Conservation (phyloP, 2,113 vertebrate species). For the Theristicus caerulescens region DNA sequence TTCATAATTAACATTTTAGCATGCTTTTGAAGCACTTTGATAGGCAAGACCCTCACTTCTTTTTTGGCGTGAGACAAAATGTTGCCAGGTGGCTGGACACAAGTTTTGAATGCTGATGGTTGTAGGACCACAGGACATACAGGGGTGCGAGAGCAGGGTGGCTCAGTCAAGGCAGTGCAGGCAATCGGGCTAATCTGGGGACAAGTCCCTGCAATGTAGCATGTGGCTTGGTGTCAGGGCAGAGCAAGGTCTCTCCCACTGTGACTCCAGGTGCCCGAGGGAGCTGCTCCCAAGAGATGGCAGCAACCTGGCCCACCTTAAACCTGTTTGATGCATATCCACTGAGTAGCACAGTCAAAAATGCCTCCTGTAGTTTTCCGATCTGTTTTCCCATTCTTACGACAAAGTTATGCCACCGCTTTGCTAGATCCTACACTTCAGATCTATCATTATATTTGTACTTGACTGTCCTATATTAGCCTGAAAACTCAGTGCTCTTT, state of each 20-base stretch:
- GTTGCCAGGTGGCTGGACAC: background rate
- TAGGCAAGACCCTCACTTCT: background rate
- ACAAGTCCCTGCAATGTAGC: background rate
- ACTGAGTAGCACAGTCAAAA: background rate
- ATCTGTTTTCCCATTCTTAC: background rate
- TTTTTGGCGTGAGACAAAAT: background rate
- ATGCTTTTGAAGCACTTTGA: background rate
- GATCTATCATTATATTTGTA: background rate
- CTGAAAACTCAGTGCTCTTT: background rate
- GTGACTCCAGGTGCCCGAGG: background rate
- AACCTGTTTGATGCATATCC: background rate
- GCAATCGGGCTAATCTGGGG: background rate
- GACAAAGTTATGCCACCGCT: background rate
- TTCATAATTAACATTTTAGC: background rate
- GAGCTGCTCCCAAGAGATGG: background rate
- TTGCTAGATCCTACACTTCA: background rate
- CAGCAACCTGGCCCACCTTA: background rate
- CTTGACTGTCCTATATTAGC: background rate
- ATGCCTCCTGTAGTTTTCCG: background rate
- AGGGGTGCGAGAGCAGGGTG: background rate
- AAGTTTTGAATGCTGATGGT: background rate
- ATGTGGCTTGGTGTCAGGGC: background rate
- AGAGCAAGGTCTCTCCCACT: background rate
- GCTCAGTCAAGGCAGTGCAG: background rate
- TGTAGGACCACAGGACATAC: accelerated